These are phyloP conservation scores for Andrena trimmerana DNA, from an alignment of 2,888 invertebrate species.

Conservation along the genomic window DNA sequence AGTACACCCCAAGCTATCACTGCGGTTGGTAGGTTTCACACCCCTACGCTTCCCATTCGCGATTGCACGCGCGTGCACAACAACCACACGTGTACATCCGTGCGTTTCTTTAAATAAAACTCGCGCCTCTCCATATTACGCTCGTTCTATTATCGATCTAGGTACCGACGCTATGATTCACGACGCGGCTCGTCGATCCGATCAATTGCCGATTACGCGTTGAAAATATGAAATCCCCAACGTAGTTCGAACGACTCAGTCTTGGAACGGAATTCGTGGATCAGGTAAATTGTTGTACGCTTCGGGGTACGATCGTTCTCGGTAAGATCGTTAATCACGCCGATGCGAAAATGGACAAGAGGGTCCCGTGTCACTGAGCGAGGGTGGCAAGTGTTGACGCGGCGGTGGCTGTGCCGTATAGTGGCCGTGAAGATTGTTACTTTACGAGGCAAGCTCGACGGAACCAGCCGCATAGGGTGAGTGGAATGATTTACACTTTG, in stretches of 20 bases:
- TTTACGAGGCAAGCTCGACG: conserved; percentile 22
- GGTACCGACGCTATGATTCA: background rate
- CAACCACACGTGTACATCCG: conserved; percentile 34
- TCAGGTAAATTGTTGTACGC: background rate
- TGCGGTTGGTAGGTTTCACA: conserved; percentile 62
- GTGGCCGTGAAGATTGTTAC: conserved; percentile 53
- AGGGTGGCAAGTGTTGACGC: conserved; percentile 52
- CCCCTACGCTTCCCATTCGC: background rate
- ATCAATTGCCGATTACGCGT: background rate
- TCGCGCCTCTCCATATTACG: background rate
- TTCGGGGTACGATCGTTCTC: background rate
- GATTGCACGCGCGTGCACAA: conserved; percentile 42
- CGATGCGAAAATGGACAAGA: conserved; percentile 35
- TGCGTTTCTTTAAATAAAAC: conserved; percentile 27
- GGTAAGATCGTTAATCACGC: conserved; percentile 17
- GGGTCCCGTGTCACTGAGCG: conserved; percentile 44
- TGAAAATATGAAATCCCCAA: background rate
- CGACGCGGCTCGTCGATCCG: background rate
- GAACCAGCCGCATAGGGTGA: conserved; percentile 48
- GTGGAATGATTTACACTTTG: conserved; percentile 37
- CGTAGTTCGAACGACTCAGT: conserved; percentile 5
- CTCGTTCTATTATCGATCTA: background rate
- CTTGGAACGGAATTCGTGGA: background rate
- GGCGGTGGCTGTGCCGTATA: conserved; percentile 45
- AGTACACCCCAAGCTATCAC: conserved; percentile 70